Base-by-base conservation (phyloP, 1,140 invertebrate genomes). In the Bacillus rossius region DNA sequence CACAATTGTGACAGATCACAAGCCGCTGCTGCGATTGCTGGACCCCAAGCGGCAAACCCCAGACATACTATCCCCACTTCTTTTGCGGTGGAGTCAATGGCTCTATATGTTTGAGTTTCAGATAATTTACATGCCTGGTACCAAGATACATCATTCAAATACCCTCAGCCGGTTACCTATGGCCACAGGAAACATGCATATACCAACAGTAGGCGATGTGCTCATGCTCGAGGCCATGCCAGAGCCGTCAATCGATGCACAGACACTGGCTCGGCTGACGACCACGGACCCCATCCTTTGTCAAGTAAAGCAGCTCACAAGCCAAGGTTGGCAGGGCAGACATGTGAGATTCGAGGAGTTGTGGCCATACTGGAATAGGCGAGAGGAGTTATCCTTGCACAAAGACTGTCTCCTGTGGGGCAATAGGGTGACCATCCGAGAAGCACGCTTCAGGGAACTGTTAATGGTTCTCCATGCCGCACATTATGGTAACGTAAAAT, bases 1-100 rank as follows among this genome's bases (percentile, higher is more conserved):
- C 64, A 64, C 57, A 17, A 41, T 75, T 3, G 41, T 65, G 17
- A 75, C 68, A n/a, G n/a, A 75, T 57, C 71, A 77, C 47, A 66
- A 73, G 59, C 70, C 73, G 2, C 55, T 76, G 19, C 19, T 65
- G 37, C 59, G 57, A 25, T 13, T 43, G 13, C 22, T 43, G 8
- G 3, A 3, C 3, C 8, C 16, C 3, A 13, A 3, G 17, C 4
- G 3, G 17, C 13, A 16, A 13, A 43, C 42, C 3, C 42, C 42
- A 5, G 3, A 3, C 17, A 43, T 43, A 5, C 8, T 43, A 5
- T 43, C 42, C 3, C 42, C 42, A 4, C 3, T 16, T 3, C 17
- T 43, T 8, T 13, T 43, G 3, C 4, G 42, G 3, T 43, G 42
- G n/a, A n/a, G n/a, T n/a, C n/a, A n/a, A n/a, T n/a, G n/a, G n/a